These are phyloP conservation scores for Coenonympha glycerion DNA, from an alignment of 2,888 invertebrate species.

Conservation along the genomic window DNA sequence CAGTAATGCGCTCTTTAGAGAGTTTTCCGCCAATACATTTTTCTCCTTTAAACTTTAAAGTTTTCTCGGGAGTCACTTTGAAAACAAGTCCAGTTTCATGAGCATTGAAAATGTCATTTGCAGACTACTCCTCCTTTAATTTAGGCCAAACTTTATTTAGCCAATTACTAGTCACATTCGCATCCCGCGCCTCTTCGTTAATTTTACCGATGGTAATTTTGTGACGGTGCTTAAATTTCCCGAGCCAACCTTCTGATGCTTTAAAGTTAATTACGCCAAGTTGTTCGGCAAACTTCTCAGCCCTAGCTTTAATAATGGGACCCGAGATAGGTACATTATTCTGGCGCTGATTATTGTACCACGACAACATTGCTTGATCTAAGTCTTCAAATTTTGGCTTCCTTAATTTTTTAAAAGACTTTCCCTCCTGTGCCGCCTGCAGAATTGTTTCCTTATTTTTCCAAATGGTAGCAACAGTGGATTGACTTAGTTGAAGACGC, in stretches of 20 bases:
- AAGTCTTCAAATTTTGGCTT: constrained; percentile 31
- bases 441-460: constrained; percentile 35
- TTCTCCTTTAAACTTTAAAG: constrained; percentile 37
- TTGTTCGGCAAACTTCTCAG: constrained; percentile 25
- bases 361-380: constrained; percentile 27
- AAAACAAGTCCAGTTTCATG: constrained; percentile 31
- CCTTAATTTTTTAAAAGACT: constrained; percentile 30
- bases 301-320: constrained; percentile 14
- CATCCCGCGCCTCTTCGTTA: constrained; percentile 26
- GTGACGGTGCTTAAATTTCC: constrained; percentile 34
- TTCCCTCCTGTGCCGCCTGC: constrained; percentile 32
- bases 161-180: constrained; percentile 32
- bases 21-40: constrained; percentile 36
- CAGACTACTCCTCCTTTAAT: constrained; percentile 29
- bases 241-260: constrained; percentile 36
- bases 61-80: constrained; percentile 33
- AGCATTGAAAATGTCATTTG: constrained; percentile 33
- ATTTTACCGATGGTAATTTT: constrained; percentile 30
- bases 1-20: constrained; percentile 36
- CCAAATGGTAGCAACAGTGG: constrained; percentile 34
- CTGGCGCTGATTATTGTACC: constrained; percentile 28
- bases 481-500: constrained; percentile 30
- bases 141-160: constrained; percentile 32
- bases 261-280: constrained; percentile 31
- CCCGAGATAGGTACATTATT: constrained; percentile 25